Conservation (phyloP, 2,113 vertebrate genomes). For the Scalopus aquaticus region DNA sequence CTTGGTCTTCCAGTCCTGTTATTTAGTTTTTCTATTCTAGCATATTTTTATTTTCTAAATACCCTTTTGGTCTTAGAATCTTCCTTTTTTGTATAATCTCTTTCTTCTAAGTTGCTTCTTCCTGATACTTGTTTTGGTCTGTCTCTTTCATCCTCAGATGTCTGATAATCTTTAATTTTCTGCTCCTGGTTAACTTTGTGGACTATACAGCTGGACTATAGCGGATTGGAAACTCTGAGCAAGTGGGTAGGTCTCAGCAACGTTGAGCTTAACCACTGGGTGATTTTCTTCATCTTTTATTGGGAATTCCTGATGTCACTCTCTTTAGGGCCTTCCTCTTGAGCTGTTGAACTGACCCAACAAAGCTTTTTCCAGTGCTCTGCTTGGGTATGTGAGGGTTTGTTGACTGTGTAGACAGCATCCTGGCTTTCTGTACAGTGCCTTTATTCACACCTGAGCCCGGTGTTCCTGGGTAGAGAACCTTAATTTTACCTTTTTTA, state of each 20-base stretch:
- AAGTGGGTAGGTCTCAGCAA: not conserved
- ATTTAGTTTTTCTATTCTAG: not conserved
- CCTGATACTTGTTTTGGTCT: not conserved
- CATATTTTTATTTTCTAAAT: not conserved
- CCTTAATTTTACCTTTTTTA: not conserved
- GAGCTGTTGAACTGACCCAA: not conserved
- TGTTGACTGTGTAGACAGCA: not conserved
- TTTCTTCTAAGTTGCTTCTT: not conserved
- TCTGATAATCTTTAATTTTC: not conserved
- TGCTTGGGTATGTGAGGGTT: not conserved
- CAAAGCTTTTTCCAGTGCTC: not conserved
- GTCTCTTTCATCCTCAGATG: not conserved
- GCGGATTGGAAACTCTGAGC: not conserved
- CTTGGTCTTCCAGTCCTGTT: too few species aligned
- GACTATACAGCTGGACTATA: not conserved
- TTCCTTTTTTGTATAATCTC: not conserved
- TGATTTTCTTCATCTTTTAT: not conserved
- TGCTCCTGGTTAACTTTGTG: not conserved
- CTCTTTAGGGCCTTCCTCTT: not conserved
- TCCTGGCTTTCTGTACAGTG: not conserved
- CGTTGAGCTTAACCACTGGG: not conserved
- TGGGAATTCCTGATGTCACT: not conserved
- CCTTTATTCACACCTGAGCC: not conserved
- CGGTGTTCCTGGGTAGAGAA: not conserved
- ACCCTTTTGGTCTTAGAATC: constrained; percentile 1